Conservation (phyloP, 2,113 vertebrate species). For the Syrrhaptes paradoxus region DNA sequence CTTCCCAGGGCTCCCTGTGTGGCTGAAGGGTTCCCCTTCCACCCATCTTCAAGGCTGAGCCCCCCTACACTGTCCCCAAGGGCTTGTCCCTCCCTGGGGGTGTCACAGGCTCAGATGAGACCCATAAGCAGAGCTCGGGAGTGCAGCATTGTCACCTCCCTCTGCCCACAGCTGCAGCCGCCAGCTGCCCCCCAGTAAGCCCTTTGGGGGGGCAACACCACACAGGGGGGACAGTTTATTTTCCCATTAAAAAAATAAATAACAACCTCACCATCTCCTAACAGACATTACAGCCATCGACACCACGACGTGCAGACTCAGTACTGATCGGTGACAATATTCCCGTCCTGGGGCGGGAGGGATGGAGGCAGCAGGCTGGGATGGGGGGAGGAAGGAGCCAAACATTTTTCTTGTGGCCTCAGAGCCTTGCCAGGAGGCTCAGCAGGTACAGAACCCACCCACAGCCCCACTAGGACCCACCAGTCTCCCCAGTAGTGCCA, state of each 20-base stretch:
- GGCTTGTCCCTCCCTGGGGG: neutral
- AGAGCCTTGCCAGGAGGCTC: neutral
- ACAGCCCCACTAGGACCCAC: neutral
- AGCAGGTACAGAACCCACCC: neutral
- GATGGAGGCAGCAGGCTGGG: neutral
- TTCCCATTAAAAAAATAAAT: constrained; percentile 65
- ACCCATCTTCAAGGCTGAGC: neutral
- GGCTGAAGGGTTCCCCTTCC: neutral
- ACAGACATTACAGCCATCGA: constrained; percentile 25
- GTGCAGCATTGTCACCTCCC: neutral
- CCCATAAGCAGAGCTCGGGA: neutral
- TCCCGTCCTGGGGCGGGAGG: neutral
- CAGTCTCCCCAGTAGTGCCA: neutral
- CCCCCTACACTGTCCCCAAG: neutral
- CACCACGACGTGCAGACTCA: constrained; percentile 48
- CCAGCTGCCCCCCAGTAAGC: neutral
- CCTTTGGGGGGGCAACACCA: neutral
- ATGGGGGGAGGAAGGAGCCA: neutral
- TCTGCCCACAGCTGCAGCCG: neutral
- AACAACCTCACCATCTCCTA: constrained; percentile 58
- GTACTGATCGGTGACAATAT: neutral
- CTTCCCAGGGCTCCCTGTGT: neutral
- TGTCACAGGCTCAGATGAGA: neutral
- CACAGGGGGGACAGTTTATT: constrained; percentile 44
- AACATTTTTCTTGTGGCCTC: neutral